phyloP scores from a whole-genome alignment of 2,113 vertebrate genomes.

The Xerus inauris region DNA sequence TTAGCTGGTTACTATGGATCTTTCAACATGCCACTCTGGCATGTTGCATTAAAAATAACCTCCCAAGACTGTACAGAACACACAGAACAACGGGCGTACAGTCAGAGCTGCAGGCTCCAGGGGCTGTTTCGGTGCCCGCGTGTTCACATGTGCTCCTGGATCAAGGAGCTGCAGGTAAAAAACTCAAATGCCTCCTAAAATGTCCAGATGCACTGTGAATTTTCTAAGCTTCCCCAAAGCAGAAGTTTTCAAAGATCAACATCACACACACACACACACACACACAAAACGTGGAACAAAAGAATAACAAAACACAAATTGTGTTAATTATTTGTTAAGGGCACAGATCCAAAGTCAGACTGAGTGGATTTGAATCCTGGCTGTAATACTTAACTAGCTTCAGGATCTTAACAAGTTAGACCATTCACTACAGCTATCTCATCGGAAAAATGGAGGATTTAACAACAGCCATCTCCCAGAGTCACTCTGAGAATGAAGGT shows the following conservation, averaged over 20 bases:
- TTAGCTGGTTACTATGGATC: constrained; percentile 83
- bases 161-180: background rate
- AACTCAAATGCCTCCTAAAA: background rate
- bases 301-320: constrained; percentile 32
- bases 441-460: background rate
- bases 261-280: background rate
- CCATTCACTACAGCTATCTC: background rate
- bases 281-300: background rate
- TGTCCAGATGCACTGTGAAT: background rate
- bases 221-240: constrained; percentile 20
- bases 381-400: background rate
- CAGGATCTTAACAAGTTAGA: background rate
- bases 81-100: constrained; percentile 70
- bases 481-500: background rate
- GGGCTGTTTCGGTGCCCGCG: background rate
- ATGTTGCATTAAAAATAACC: constrained; percentile 82
- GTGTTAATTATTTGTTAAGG: background rate
- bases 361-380: background rate
- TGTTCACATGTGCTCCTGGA: background rate
- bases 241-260: constrained; percentile 42
- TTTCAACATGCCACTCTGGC: constrained; percentile 82
- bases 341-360: constrained; percentile 9
- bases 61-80: constrained; percentile 78
- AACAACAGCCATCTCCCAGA: background rate
- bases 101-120: constrained; percentile 29